phyloP scores from a whole-genome alignment of 2,797 vertebrate species.

The Amazona finschi region DNA sequence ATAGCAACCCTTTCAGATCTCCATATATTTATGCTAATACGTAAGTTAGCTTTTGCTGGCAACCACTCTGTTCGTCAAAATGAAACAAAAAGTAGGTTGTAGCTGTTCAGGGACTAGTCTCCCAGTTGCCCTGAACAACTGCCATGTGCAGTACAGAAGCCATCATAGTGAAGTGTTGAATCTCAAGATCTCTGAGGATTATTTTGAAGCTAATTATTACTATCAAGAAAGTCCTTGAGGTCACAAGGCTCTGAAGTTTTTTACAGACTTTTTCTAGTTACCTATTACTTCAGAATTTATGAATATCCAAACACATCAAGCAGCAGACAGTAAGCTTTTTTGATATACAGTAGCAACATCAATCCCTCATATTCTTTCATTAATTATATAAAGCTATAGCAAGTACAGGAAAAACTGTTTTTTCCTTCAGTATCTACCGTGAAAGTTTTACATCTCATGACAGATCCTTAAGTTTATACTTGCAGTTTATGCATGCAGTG shows the following conservation, averaged over 20 bases:
- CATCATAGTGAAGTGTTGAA: constrained; percentile 7
- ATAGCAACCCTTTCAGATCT: constrained; percentile 52
- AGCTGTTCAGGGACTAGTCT: constrained; percentile 18
- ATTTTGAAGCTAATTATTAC: constrained; percentile 71
- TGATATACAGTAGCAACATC: neutral
- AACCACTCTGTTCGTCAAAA: constrained; percentile 43
- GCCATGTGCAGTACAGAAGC: constrained; percentile 26
- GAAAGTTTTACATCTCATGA: neutral
- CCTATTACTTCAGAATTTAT: constrained; percentile 57
- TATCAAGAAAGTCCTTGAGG: constrained; percentile 47
- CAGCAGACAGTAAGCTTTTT: neutral
- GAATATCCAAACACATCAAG: constrained; percentile 14
- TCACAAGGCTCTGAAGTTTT: constrained; percentile 43
- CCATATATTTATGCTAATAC: constrained; percentile 52
- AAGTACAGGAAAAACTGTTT: neutral
- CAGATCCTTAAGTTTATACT: neutral
- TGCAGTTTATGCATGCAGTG: neutral
- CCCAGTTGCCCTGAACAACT: constrained; percentile 50
- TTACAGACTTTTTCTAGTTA: constrained; percentile 24
- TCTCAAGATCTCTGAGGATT: constrained; percentile 42
- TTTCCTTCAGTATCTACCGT: neutral
- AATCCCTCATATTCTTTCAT: neutral
- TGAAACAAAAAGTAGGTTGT: constrained; percentile 57
- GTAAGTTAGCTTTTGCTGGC: constrained; percentile 38
- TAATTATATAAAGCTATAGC: neutral